Conservation (phyloP, 2,797 vertebrate genomes). For the Gymnoscopelus braueri region DNA sequence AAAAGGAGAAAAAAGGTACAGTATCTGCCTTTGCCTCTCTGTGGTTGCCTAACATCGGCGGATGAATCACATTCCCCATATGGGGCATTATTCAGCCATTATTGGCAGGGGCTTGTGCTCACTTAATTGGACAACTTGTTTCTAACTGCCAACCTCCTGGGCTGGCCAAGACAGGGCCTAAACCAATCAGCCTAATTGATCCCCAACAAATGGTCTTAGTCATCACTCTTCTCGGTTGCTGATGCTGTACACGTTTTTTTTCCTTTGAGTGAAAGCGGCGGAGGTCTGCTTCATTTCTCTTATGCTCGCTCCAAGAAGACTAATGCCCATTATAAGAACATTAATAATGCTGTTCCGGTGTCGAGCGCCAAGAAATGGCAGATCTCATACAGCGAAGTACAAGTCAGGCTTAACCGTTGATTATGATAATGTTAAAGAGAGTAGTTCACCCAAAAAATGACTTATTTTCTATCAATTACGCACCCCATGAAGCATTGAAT, state of each 20-base stretch:
- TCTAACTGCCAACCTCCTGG: constrained; percentile 72
- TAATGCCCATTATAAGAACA: too few species aligned
- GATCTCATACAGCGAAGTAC: too few species aligned
- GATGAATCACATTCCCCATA: constrained; percentile 73
- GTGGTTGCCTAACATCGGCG: constrained; percentile 59
- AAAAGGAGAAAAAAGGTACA: constrained; percentile 37
- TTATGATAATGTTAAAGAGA: too few species aligned
- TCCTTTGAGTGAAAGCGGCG: constrained; percentile 2
- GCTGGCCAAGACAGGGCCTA: constrained; percentile 67
- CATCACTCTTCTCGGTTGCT: constrained; percentile 44
- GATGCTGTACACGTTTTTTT: constrained; percentile 23
- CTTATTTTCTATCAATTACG: too few species aligned
- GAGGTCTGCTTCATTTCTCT: constrained; percentile 8
- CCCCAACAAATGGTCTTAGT: constrained; percentile 66
- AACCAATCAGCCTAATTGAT: constrained; percentile 80
- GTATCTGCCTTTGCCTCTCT: constrained; percentile 32
- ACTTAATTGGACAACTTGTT: constrained; percentile 82
- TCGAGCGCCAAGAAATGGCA: too few species aligned
- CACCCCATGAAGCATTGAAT: too few species aligned
- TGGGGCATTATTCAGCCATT: constrained; percentile 79
- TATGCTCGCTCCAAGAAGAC: too few species aligned
- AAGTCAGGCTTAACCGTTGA: too few species aligned
- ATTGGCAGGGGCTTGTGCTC: constrained; percentile 78
- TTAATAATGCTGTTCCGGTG: too few species aligned
- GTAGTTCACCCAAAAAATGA: too few species aligned